These are phyloP conservation scores for Manacus vitellinus DNA, from an alignment of 2,113 vertebrate genomes.

Conservation along the genomic window DNA sequence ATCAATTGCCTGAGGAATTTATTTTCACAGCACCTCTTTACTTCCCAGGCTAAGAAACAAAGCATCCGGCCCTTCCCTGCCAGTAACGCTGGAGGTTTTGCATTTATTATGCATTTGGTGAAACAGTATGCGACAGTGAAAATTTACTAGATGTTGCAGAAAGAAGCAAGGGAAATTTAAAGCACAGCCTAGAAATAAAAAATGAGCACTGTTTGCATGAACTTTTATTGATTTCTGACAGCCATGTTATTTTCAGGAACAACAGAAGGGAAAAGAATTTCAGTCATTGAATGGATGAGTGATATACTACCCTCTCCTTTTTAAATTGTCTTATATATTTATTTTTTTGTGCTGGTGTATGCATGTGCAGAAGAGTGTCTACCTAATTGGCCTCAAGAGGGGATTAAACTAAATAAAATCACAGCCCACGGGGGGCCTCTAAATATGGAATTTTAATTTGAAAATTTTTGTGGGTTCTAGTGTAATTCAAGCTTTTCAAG, in stretches of 20 bases:
- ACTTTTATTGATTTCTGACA: conserved; percentile 70
- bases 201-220: conserved; percentile 42
- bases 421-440: conserved; percentile 74
- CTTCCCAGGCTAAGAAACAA: conserved; percentile 23
- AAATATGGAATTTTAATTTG: conserved; percentile 85
- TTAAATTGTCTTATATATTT: conserved; percentile 41
- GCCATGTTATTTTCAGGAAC: conserved; percentile 57
- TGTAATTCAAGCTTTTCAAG: conserved; percentile 83
- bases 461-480: conserved; percentile 81
- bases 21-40: conserved; percentile 21
- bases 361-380: conserved; percentile 74
- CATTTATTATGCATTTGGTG: neutral
- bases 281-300: conserved; percentile 60
- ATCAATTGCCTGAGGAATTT: neutral
- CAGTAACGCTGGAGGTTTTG: conserved; percentile 17
- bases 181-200: conserved; percentile 26
- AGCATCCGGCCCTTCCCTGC: neutral
- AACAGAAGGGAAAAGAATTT: conserved; percentile 74
- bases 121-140: conserved; percentile 46
- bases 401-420: conserved; percentile 84
- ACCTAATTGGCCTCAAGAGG: conserved; percentile 81
- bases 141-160: conserved; percentile 37
- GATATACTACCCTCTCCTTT: conserved; percentile 46
- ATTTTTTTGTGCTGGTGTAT: neutral
- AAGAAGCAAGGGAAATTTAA: conserved; percentile 46